Percentiles rank a stretch among this genome's conserved stretches.
Conservation (phyloP, 1,140 invertebrate genomes). For the Drosophila pachea region DNA sequence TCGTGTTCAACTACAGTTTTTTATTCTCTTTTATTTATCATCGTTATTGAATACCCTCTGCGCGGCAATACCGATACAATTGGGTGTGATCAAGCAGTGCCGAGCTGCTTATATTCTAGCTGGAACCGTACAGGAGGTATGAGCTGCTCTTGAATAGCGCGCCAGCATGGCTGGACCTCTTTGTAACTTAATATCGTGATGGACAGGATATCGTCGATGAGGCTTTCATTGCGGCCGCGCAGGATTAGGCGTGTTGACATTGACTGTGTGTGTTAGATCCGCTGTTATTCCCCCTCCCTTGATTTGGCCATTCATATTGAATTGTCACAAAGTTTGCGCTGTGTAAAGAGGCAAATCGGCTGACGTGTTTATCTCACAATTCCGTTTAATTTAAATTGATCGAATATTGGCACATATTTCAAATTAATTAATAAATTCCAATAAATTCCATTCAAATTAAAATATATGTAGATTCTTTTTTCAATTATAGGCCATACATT, state of each 20-base stretch:
- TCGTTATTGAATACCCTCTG: slow-evolving; percentile 14
- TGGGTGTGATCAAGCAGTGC: neutral
- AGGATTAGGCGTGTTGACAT: slow-evolving; percentile 24
- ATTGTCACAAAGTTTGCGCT: slow-evolving; percentile 36
- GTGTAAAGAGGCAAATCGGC: slow-evolving; percentile 15
- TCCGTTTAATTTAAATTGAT: slow-evolving; percentile 1
- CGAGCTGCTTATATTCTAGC: too few species aligned
- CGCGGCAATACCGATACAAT: neutral
- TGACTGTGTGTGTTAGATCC: slow-evolving; percentile 6
- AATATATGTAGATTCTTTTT: neutral
- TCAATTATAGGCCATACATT: too few species aligned
- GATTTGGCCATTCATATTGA: slow-evolving; percentile 55
- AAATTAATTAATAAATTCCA: neutral
- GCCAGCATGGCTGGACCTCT: too few species aligned
- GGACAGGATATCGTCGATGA: neutral
- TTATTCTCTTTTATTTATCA: slow-evolving; percentile 39
- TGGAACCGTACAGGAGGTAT: too few species aligned
- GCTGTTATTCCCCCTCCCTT: slow-evolving; percentile 21
- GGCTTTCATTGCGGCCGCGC: slow-evolving; percentile 17
- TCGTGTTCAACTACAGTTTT: neutral
- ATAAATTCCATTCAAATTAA: neutral
- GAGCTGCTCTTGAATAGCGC: too few species aligned
- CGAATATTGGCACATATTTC: slow-evolving; percentile 1
- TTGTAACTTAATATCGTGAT: too few species aligned
- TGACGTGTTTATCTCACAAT: slow-evolving; percentile 17